phyloP scores from a whole-genome alignment of 2,797 vertebrate species.

The Phoeniculus purpureus region DNA sequence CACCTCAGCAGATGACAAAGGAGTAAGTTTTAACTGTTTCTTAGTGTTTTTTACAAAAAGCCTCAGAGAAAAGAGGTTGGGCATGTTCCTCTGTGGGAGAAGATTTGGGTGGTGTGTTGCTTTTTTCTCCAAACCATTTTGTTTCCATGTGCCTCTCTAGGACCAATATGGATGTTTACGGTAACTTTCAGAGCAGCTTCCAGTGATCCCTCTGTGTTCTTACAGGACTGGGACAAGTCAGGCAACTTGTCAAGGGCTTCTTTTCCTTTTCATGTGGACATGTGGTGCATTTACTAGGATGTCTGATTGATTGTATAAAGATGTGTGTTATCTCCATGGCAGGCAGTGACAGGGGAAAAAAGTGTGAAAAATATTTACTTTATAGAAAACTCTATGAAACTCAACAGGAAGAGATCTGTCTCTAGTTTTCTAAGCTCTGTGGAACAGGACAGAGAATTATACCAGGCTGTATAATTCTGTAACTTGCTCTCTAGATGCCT shows the following conservation, averaged over 20 bases:
- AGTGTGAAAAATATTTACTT: neutral
- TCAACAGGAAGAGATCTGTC: neutral
- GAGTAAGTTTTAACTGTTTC: neutral
- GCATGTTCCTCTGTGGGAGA: neutral
- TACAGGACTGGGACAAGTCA: conserved; percentile 7
- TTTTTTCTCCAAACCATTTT: conserved; percentile 37
- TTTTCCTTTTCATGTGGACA: conserved; percentile 7
- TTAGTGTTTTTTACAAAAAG: neutral
- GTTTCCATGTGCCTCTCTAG: conserved; percentile 32
- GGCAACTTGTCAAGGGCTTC: neutral
- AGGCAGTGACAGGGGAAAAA: neutral
- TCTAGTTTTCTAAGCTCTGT: neutral
- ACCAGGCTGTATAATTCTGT: conserved; percentile 1
- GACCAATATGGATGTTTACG: conserved; percentile 35
- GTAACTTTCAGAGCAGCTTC: conserved; percentile 42
- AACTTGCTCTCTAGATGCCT: neutral
- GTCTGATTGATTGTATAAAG: neutral
- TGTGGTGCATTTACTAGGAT: neutral
- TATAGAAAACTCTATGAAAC: neutral
- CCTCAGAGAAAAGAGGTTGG: neutral
- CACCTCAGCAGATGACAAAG: conserved; percentile 17
- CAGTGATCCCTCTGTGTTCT: conserved; percentile 1
- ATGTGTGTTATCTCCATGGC: neutral
- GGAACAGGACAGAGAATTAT: neutral
- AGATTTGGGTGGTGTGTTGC: neutral